Evolutionary conservation across 2,113 vertebrate species (phyloP), one percentile per base, ranked within the genome.

Genomic region (Melospiza melodia): DNA sequence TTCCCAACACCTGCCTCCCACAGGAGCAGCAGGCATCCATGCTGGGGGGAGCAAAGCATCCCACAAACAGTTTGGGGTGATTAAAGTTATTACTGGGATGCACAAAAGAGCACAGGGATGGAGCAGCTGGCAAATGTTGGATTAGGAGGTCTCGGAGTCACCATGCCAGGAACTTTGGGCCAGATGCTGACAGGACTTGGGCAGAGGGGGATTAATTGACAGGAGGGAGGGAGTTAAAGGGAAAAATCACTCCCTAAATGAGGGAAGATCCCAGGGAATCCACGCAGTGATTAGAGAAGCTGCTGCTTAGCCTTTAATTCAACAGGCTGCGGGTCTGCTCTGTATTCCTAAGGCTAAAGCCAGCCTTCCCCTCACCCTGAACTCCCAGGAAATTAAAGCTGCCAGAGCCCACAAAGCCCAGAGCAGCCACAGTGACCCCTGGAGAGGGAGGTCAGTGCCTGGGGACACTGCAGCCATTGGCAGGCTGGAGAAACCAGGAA

Each of bases 281-380:
- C 39, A 44, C 18, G 9, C 83, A 65, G 58, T 97, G 94, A 97
- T 97, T 97, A 97, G 84, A 96, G 73, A 76, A 87, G 72, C 68
- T 57, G 51, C n/a, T 86, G 78, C 88, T 97, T 86, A 97, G 95
- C 54, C 84, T 95, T 93, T 97, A 97, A 97, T 97, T 97, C 95
- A 90, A 80, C 80, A 69, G 74, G 68, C 62, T 84, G 49, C 0
- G 77, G 78, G 93, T 95, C 90, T 94, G 78, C 58, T 93, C 69
- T 68, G 84, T 94, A 88, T 95, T 95, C 77, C 52, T 63, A 39
- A 87, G 72, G 61, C 82, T 89, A 94, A 95, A 84, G 30, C 83
- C 77, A 78, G n/a, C 65, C 77, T 75, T 91, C 67, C 67, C 51
- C 55, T 96, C 68, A 28, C 25, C 81, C 78, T 61, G 55, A 86